Evolutionary conservation across 2,113 vertebrate species (phyloP).

Genomic region (Apteryx mantelli): DNA sequence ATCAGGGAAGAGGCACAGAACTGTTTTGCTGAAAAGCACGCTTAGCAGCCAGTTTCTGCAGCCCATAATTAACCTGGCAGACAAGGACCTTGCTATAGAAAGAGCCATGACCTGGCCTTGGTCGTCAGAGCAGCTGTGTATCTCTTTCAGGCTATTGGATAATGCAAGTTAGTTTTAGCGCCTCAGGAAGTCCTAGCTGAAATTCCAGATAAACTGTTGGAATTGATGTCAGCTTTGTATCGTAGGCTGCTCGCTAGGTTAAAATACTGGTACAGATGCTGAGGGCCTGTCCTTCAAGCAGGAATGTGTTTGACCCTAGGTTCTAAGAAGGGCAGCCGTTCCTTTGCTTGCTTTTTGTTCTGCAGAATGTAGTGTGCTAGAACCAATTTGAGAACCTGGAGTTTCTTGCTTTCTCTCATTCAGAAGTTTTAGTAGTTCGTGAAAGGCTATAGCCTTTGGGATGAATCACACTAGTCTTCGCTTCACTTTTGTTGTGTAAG

Average conservation of each 20-base stretch:
- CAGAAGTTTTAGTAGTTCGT: not conserved
- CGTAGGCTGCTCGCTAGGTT: not conserved
- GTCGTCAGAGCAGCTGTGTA: not conserved
- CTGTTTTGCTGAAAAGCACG: not conserved
- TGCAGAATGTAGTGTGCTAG: not conserved
- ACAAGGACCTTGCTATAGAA: not conserved
- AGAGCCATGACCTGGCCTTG: not conserved
- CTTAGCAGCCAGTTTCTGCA: not conserved
- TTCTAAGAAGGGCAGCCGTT: not conserved
- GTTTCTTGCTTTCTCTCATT: not conserved
- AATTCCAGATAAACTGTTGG: not conserved
- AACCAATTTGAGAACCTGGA: not conserved
- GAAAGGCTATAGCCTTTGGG: not conserved
- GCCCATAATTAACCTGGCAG: not conserved
- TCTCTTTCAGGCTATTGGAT: not conserved
- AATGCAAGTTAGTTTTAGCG: not conserved
- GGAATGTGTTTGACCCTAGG: not conserved
- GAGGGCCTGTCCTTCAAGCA: not conserved
- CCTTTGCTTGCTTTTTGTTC: not conserved
- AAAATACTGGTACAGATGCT: not conserved
- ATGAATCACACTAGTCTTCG: not conserved
- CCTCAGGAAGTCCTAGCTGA: not conserved
- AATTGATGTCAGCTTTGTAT: not conserved
- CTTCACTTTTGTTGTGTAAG: not conserved
- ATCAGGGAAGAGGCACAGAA: not conserved